Evolutionary conservation across 1,140 invertebrate genomes (phyloP), one percentile per base, ranked within the genome.

Genomic region (Argopecten irradians): DNA sequence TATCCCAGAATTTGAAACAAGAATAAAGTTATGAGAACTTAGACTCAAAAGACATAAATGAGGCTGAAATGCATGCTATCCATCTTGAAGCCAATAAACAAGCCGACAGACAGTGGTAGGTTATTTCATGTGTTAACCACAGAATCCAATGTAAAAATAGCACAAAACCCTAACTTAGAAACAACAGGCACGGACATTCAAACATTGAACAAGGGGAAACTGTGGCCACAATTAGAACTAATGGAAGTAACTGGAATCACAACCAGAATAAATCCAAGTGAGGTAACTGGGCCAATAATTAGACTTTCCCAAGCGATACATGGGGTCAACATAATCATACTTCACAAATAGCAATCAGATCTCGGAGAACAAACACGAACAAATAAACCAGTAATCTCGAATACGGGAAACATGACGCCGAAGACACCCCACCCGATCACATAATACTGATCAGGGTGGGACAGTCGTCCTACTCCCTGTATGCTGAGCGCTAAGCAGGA

Each of bases 61-160:
- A 87, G 33, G 82, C 85, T 13, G 88, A 86, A 34, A 84, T 41
- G 0, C 22, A 82, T 35, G 82, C 88, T 19, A 55, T 89, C 14
- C 36, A 85, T 11, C 39, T 87, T 32, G 88, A 89, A 86, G 83
- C 88, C 22, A 35, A 84, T 43, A 55, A 32, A 71, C n/a, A 71
- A 22, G 82, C 88, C 11, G 88, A 87, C 16, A 83, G 28, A 83
- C 82, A 83, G n/a, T 11, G 32, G 32, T 16, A 83, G 28, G 82
- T 33, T 13, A 22, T 14, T 83, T 5, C 14, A 83, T 9, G 5
- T 14, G 5, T 14, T 34, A 9, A 2, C 19, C 13, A 83, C 82
- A 82, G 35, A 19, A n/a, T 19, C 82, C 1, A 35, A 71, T 13
- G 33, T 32, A 28, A 32, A 32, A 35, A 9, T n/a, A 55, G 1